Base-by-base conservation (phyloP, 2,797 vertebrate species). In the Fistularia commersonii region DNA sequence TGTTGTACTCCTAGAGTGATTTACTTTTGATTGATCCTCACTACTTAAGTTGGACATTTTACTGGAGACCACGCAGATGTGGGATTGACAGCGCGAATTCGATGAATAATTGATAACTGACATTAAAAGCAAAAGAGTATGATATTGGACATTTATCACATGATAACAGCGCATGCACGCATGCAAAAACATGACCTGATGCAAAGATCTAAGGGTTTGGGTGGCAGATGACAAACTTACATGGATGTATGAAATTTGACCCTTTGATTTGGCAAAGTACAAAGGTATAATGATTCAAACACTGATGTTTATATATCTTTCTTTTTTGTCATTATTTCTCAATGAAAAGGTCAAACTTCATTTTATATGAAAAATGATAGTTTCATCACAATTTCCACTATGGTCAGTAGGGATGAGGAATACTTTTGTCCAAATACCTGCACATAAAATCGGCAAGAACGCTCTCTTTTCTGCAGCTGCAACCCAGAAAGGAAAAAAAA, bases 381-480 rank as follows among this genome's bases (percentile, higher is more conserved):
- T 11, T 43, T 43, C 8, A 31, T 1, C 13, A 46, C 14, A 43
- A 23, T 42, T 13, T 36, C 5, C 44, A 59, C 42, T 40, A 12
- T n/a, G n/a, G n/a, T n/a, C 45, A 57, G 46, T 51, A 58, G n/a
- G 23, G 41, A 61, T 64, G 54, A 42, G 9, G 6, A 37, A 11
- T 45, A 53, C 50, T 59, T 36, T 41, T n/a, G 45, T 86, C 76
- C 89, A 84, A 93, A 90, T 98, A 99, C 97, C 97, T 99, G 96
- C 77, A 99, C 93, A 87, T 98, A 99, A 88, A 94, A 95, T 80
- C 97, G 95, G 93, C 97, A 99, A 69, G 95, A 98, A 75, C 95
- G 95, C 77, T 99, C 97, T 86, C 97, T 91, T 93, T 98, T 99
- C 94, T 99, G 97, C 89, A 99, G 94, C 97, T 99, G 94, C 87